Conservation (phyloP, 1,140 invertebrate species). For the Argopecten irradians region DNA sequence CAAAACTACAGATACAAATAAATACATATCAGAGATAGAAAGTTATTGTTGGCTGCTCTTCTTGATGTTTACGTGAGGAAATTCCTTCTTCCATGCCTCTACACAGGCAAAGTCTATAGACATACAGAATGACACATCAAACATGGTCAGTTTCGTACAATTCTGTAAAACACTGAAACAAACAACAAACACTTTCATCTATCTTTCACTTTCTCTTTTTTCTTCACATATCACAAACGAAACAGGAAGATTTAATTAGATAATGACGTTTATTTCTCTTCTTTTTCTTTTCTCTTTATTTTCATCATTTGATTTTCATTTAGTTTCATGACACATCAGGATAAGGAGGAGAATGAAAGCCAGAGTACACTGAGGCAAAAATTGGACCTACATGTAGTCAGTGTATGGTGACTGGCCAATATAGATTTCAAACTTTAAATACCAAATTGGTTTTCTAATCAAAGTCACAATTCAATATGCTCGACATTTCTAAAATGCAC, state of each 20-base stretch:
- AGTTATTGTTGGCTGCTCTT: conserved; percentile 70
- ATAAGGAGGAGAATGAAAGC: too few species aligned
- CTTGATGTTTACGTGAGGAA: conserved; percentile 75
- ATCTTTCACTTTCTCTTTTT: too few species aligned
- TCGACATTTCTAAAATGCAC: too few species aligned
- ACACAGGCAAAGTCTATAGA: conserved; percentile 81
- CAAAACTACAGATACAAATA: too few species aligned
- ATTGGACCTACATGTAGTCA: too few species aligned
- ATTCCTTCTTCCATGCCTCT: conserved; percentile 62
- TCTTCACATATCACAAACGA: too few species aligned
- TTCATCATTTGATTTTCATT: not conserved
- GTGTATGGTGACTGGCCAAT: too few species aligned
- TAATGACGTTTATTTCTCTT: not conserved
- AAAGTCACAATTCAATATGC: too few species aligned
- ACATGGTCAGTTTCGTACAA: conserved; percentile 83
- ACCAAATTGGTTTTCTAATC: too few species aligned
- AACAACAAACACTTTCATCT: too few species aligned
- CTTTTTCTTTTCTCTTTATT: not conserved
- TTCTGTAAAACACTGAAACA: conserved; percentile 81
- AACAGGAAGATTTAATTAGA: not conserved
- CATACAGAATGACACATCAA: conserved; percentile 92
- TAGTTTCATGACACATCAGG: not conserved
- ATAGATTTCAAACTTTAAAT: too few species aligned
- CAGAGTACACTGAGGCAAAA: not conserved
- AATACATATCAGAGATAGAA: not conserved